Base-by-base conservation (phyloP, 2,888 invertebrate species). In the Eristalis tenax region DNA sequence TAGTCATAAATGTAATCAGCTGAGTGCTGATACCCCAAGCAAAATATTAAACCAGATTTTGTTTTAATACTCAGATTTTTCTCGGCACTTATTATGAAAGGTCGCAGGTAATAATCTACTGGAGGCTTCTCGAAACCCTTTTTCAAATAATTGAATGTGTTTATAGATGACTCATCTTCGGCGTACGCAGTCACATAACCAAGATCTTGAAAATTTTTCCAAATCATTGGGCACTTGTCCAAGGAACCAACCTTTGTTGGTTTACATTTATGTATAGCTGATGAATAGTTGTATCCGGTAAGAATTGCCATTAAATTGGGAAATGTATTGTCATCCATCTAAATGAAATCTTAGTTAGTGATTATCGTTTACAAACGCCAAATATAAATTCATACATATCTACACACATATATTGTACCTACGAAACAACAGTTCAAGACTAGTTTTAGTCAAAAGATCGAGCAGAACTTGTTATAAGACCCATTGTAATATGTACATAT, bases 311-410 rank as follows among this genome's bases (percentile, higher is more conserved):
- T 96, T 69, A 98, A 93, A 92, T 98, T 99, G 0, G 98, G 97
- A 91, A 97, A 97, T 0, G 98, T 98, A 90, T 98, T 98, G 90
- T 98, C 98, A 8, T 95, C 97, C 85, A 97, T 95, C 95, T 97
- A 91, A 0, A 81, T 87, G n/a, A 28, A 32, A 26, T 4, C 1
- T 18, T 18, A 18, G 0, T 6, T 50, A 74, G 28, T 32, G 11
- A 26, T 4, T 11, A 11, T 4, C 28, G 40, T 10, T n/a, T 11
- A 18, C 15, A 2, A 26, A 35, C 22, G n/a, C 8, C 59, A 50
- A 59, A n/a, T n/a, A n/a, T n/a, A n/a, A 15, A 70, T 13, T 38
- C 1, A 65, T 38, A n/a, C 8, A 6, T 32, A 32, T 38, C 1
- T 38, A 4, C 38, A 38, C 13, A 38, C 38, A 38, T 38, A 38